These are phyloP conservation scores for Bursaphelenchus okinawaensis DNA, from an alignment of 2,888 invertebrate genomes.

Conservation along the genomic window DNA sequence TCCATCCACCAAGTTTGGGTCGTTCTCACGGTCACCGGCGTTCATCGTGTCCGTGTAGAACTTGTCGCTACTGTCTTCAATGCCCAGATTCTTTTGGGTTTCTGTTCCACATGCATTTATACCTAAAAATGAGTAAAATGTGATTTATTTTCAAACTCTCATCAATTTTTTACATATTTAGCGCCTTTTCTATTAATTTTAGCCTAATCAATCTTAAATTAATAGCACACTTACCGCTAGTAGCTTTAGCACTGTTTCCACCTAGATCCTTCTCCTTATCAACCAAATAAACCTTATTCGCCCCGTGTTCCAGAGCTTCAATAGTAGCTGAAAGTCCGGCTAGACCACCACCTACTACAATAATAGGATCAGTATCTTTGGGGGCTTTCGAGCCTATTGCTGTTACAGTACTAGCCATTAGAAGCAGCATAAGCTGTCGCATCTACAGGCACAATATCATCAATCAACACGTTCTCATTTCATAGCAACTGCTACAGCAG, in stretches of 20 bases:
- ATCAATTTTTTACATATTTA: too few species aligned
- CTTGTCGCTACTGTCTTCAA: conserved; percentile 39
- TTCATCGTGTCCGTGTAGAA: conserved; percentile 52
- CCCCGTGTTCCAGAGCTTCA: conserved; percentile 36
- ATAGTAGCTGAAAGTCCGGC: conserved; percentile 51
- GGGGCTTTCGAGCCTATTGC: conserved; percentile 28
- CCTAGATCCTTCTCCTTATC: conserved; percentile 51
- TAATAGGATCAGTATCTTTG: conserved; percentile 41
- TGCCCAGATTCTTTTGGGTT: conserved; percentile 40
- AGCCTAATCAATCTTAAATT: too few species aligned
- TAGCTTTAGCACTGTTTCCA: conserved; percentile 56
- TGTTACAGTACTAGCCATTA: not conserved
- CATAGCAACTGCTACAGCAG: too few species aligned
- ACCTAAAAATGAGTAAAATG: conserved; percentile 29
- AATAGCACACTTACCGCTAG: conserved; percentile 44
- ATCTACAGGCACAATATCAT: not conserved
- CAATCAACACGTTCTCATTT: too few species aligned
- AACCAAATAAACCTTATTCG: conserved; percentile 38
- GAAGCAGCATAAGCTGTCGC: not conserved
- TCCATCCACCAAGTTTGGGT: conserved; percentile 48
- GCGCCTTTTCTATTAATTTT: too few species aligned
- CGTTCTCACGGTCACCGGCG: conserved; percentile 56
- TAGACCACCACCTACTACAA: conserved; percentile 51
- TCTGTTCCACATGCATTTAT: conserved; percentile 53
- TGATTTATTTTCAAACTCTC: not conserved